These are phyloP conservation scores for Lepeophtheirus nordmannii DNA, from an alignment of 2,888 invertebrate species.

Conservation along the genomic window DNA sequence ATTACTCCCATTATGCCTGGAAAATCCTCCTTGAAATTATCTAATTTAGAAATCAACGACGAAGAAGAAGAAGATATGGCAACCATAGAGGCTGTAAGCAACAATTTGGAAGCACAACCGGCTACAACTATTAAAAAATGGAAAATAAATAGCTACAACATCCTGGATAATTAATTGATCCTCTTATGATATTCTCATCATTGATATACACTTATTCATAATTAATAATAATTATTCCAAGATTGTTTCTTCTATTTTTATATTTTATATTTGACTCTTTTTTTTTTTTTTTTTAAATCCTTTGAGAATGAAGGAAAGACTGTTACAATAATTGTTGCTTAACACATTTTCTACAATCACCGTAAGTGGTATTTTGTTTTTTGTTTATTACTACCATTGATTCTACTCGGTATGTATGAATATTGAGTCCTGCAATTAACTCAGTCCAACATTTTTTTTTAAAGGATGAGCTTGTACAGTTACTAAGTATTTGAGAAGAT, in stretches of 20 bases:
- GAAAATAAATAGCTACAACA: conserved; percentile 4
- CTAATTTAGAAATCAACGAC: background rate
- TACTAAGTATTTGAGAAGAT: too few species aligned
- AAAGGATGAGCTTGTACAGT: too few species aligned
- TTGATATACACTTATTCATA: too few species aligned
- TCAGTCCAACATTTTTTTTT: too few species aligned
- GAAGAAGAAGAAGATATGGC: background rate
- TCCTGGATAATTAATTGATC: background rate
- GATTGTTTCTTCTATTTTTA: background rate
- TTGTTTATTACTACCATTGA: too few species aligned
- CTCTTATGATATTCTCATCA: background rate
- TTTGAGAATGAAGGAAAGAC: too few species aligned
- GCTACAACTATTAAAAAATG: background rate
- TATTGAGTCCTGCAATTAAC: too few species aligned
- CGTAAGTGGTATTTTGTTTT: too few species aligned
- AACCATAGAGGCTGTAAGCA: background rate
- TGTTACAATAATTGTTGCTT: too few species aligned
- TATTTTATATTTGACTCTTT: background rate
- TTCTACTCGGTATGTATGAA: too few species aligned
- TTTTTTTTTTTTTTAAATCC: too few species aligned
- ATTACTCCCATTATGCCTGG: background rate
- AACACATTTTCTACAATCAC: too few species aligned
- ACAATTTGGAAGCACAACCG: background rate
- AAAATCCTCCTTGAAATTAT: background rate
- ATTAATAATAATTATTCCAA: background rate